phyloP scores from a whole-genome alignment of 1,140 invertebrate species.

The Hesperophylax magnus region DNA sequence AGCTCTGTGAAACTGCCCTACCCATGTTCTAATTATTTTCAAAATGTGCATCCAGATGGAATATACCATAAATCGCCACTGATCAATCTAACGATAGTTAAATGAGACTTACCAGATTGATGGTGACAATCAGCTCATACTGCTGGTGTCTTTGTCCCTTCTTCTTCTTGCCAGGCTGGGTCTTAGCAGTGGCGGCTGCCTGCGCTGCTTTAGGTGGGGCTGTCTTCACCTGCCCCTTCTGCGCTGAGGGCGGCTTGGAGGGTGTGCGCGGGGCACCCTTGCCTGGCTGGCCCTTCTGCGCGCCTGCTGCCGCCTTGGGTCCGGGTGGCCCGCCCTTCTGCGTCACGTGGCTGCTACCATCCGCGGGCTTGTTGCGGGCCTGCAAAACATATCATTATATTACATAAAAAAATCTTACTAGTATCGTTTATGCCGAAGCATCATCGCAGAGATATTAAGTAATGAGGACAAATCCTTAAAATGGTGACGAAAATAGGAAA shows the following conservation, averaged over 20 bases:
- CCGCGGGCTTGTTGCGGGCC: slow-evolving; percentile 86
- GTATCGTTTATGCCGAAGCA: too few species aligned
- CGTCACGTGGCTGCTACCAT: slow-evolving; percentile 79
- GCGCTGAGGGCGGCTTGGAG: slow-evolving; percentile 71
- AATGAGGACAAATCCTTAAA: too few species aligned
- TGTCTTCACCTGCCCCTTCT: slow-evolving; percentile 73
- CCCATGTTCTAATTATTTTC: too few species aligned
- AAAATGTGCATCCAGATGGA: too few species aligned
- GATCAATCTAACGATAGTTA: too few species aligned
- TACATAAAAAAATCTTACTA: too few species aligned
- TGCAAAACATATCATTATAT: slow-evolving; percentile 61
- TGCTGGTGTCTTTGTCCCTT: slow-evolving; percentile 86
- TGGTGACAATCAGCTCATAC: slow-evolving; percentile 86
- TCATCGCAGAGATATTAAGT: too few species aligned
- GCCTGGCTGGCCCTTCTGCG: slow-evolving; percentile 69
- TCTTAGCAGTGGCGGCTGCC: slow-evolving; percentile 74
- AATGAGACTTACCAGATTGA: slow-evolving; percentile 85
- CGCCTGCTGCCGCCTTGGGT: slow-evolving; percentile 73
- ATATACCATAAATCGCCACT: too few species aligned
- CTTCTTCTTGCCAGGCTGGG: slow-evolving; percentile 76
- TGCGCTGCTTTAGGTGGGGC: slow-evolving; percentile 72
- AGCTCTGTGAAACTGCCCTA: too few species aligned
- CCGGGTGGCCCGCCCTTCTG: slow-evolving; percentile 76
- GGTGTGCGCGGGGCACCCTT: slow-evolving; percentile 68
- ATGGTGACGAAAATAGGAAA: too few species aligned